Evolutionary conservation across 2,797 vertebrate species (phyloP).

Genomic region (Enteromius viviparus): DNA sequence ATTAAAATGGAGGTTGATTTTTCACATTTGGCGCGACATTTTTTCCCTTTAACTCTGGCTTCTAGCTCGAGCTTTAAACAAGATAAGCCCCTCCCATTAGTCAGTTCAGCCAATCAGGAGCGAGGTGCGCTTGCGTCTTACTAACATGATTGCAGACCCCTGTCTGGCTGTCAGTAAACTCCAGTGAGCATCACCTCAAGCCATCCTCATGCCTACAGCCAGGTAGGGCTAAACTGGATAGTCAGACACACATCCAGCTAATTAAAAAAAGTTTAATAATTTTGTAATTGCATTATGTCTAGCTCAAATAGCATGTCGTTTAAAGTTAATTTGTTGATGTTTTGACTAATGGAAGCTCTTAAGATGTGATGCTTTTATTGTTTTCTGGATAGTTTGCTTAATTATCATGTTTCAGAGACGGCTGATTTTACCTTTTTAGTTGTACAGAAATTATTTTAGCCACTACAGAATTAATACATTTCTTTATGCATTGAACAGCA

Average conservation of each 20-base stretch:
- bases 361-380: background rate
- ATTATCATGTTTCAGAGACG: background rate
- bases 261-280: background rate
- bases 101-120: slow-evolving; percentile 31
- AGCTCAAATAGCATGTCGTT: background rate
- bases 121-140: slow-evolving; percentile 57
- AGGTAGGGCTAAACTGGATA: slow-evolving; percentile 70
- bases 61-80: background rate
- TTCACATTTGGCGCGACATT: background rate
- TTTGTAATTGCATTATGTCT: background rate
- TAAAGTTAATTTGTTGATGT: background rate
- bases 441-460: background rate
- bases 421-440: background rate
- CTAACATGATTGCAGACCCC: slow-evolving; percentile 62
- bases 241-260: background rate
- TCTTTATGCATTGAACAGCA: background rate
- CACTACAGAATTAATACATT: background rate
- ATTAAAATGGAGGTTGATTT: background rate
- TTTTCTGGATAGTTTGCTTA: background rate
- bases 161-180: slow-evolving; percentile 65
- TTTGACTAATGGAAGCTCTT: background rate
- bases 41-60: background rate
- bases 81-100: slow-evolving; percentile 48
- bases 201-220: slow-evolving; percentile 70
- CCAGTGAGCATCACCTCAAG: slow-evolving; percentile 29